phyloP scores from a whole-genome alignment of 2,888 invertebrate species.

The Agonopterix heracliana region DNA sequence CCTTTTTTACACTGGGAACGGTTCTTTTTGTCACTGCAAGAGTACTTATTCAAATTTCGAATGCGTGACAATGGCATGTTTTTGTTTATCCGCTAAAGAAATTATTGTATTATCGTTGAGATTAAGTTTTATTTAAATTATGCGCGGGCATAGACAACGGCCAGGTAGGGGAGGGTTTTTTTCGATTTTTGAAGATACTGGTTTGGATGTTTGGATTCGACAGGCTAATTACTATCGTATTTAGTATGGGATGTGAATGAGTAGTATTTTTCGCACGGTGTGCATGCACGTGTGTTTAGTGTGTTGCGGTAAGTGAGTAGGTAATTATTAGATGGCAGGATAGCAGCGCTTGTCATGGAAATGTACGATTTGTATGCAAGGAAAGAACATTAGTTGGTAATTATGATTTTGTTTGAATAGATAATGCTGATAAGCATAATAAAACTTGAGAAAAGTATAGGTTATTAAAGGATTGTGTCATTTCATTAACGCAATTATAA shows the following conservation, averaged over 20 bases:
- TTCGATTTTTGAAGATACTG: constrained; percentile 24
- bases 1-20: constrained; percentile 40
- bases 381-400: constrained; percentile 2
- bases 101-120: constrained; percentile 34
- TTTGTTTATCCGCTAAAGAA: constrained; percentile 65
- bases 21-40: constrained; percentile 25
- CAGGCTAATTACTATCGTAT: constrained; percentile 58
- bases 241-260: constrained; percentile 34
- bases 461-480: too few relatives aligned
- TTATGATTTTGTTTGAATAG: neutral
- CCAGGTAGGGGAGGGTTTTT: constrained; percentile 23
- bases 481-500: too few relatives aligned
- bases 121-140: constrained; percentile 37
- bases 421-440: neutral
- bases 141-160: constrained; percentile 31
- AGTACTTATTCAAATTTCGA: constrained; percentile 51
- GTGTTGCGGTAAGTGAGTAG: constrained; percentile 39
- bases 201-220: constrained; percentile 20
- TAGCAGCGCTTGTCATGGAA: constrained; percentile 21
- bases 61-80: constrained; percentile 52
- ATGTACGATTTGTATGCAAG: constrained; percentile 1
- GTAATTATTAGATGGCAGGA: constrained; percentile 41
- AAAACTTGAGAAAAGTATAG: neutral
- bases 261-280: constrained; percentile 55
- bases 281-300: constrained; percentile 34